These are phyloP conservation scores for Sarcophaga caerulescens DNA, from an alignment of 2,888 invertebrate species.

Conservation along the genomic window DNA sequence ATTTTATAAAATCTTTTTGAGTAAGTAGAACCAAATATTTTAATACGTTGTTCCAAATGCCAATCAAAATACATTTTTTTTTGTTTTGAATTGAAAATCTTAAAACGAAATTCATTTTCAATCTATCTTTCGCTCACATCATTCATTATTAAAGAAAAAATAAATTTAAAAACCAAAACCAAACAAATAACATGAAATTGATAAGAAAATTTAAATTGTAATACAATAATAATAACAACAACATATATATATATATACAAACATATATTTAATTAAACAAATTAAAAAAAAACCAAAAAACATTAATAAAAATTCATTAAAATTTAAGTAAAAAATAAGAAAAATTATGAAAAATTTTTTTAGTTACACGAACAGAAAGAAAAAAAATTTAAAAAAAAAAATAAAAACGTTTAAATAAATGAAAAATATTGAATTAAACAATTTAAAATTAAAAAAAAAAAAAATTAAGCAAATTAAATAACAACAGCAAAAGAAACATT, in stretches of 20 bases:
- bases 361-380: constrained; percentile 53
- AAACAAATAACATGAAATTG: not conserved
- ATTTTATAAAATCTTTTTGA: no score
- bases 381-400: constrained; percentile 11
- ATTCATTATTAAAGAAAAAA: not conserved
- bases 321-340: constrained; percentile 30
- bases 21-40: no score
- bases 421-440: constrained; percentile 51
- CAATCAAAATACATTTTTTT: no score
- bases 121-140: no score
- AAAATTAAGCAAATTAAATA: constrained; percentile 2
- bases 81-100: no score
- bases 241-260: no score
- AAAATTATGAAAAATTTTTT: constrained; percentile 48
- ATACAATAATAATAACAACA: constrained; percentile 34
- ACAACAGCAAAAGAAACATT: constrained; percentile 6
- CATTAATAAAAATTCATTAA: not conserved
- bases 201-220: constrained; percentile 35
- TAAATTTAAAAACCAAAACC: constrained; percentile 19
- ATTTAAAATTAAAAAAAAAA: constrained; percentile 36
- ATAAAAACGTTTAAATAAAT: constrained; percentile 30
- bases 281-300: not conserved
- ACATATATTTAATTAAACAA: constrained; percentile 17
- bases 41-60: no score
- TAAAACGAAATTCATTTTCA: no score